Percentiles rank a stretch among this genome's conserved stretches.
Evolutionary conservation across 1,140 invertebrate species (phyloP).

Genomic region (Neocloeon triangulifer): DNA sequence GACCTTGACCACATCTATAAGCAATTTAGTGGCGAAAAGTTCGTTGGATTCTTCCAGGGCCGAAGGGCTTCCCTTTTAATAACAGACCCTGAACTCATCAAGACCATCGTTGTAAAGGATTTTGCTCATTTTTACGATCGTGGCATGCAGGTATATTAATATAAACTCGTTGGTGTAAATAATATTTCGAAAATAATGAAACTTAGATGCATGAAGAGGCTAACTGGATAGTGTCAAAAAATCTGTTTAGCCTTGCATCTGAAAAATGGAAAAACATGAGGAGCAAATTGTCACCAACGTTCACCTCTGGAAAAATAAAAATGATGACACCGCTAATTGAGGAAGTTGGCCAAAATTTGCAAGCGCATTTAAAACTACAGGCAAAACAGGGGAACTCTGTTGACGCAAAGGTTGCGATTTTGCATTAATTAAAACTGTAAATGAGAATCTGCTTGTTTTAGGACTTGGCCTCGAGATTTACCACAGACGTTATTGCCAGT

Average conservation of each 20-base stretch:
- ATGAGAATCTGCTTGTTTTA: too few species aligned
- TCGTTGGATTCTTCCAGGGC: conserved; percentile 21
- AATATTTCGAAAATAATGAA: too few species aligned
- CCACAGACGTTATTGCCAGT: too few species aligned
- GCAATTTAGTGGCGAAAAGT: conserved; percentile 9
- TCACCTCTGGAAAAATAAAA: conserved; percentile 19
- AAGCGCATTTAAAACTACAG: conserved; percentile 13
- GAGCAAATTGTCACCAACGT: conserved; percentile 19
- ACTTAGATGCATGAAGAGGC: conserved; percentile 12
- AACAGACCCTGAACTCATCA: conserved; percentile 23
- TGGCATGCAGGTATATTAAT: conserved; percentile 15
- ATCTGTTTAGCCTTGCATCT: conserved; percentile 15
- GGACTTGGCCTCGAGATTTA: too few species aligned
- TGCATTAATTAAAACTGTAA: too few species aligned
- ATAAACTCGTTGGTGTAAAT: too few species aligned
- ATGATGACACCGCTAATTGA: conserved; percentile 20
- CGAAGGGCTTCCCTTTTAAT: conserved; percentile 20
- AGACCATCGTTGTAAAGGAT: conserved; percentile 21
- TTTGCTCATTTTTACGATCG: conserved; percentile 22
- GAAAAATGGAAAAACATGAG: conserved; percentile 19
- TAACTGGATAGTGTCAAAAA: conserved; percentile 15
- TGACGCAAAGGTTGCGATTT: conserved; percentile 13
- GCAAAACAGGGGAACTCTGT: conserved; percentile 16
- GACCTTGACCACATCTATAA: conserved; percentile 7
- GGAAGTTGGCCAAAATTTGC: conserved; percentile 17